phyloP scores from a whole-genome alignment of 2,113 vertebrate genomes.

The Sinocyclocheilus maitianheensis region DNA sequence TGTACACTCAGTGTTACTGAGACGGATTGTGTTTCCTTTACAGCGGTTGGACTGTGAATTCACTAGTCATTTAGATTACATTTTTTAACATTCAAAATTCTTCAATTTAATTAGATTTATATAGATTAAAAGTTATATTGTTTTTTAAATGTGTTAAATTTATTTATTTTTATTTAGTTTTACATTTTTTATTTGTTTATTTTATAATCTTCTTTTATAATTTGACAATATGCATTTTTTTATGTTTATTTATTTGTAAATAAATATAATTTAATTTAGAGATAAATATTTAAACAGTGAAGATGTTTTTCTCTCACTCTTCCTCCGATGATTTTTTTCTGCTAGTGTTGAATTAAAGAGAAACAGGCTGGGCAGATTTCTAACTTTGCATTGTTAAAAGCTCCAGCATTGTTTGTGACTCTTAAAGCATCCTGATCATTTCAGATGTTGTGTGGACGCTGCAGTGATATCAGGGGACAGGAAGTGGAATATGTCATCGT shows the following conservation, averaged over 20 bases:
- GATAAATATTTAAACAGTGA: not conserved
- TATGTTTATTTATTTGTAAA: too few species aligned
- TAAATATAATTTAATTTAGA: too few species aligned
- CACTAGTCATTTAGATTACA: not conserved
- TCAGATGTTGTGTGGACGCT: not conserved
- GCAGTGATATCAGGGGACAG: slow-evolving; percentile 44
- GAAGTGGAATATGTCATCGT: slow-evolving; percentile 58
- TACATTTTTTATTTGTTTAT: too few species aligned
- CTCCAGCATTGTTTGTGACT: not conserved
- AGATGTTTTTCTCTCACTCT: not conserved
- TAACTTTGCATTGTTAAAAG: not conserved
- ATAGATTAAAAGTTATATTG: too few species aligned
- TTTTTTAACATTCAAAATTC: too few species aligned
- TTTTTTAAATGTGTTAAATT: too few species aligned
- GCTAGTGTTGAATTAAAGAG: not conserved
- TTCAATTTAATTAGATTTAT: too few species aligned
- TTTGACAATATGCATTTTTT: too few species aligned
- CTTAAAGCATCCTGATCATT: not conserved
- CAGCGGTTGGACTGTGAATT: not conserved
- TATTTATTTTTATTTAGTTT: too few species aligned
- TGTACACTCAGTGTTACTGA: not conserved
- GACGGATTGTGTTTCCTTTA: not conserved
- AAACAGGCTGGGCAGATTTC: not conserved
- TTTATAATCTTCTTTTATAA: too few species aligned
- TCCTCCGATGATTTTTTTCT: not conserved